Base-by-base conservation (phyloP, 2,888 invertebrate species). In the Philereme transversata region DNA sequence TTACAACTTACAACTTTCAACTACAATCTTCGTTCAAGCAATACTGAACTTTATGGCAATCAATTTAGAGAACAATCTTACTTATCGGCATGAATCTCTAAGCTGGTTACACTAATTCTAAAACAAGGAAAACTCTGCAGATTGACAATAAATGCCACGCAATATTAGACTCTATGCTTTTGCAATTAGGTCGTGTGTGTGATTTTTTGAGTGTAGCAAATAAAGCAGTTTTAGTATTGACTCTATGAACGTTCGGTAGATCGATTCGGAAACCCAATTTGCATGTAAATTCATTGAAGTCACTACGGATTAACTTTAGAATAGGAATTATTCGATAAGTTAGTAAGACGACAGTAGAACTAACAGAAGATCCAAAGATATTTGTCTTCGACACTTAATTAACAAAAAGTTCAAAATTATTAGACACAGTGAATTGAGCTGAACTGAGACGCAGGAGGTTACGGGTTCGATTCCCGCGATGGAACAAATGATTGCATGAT, bases 241-340 rank as follows among this genome's bases (percentile, higher is more conserved):
- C 85, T 84, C 86, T 85, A 85, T 81, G 82, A 81, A 78, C 79
- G 86, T 83, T 84, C 79, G 83, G 77, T 77, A 77, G 81, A 85
- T 87, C 86, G 82, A 83, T 83, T 87, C 78, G 75, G 79, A 83
- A 84, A 87, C 84, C 86, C 89, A 88, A 89, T 89, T 86, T 89
- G 84, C 86, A 89, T 89, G 88, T 85, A 88, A 89, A 89, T 89
- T 85, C 82, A 79, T 78, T 81, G 82, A 87, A 87, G 85, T 87
- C 86, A 77, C 79, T 79, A 75, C 76, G 79, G 85, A 88, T 88
- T 83, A 84, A 88, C 84, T 88, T 84, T 70, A 71, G 75, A 71
- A 71, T 78, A 74, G 76, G 73, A 83, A 82, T 82, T 82, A 73
- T 78, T 74, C 75, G 82, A 80, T 68, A 68, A 63, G 55, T 60